phyloP scores from a whole-genome alignment of 2,113 vertebrate genomes.

The Tonatia bakeri region DNA sequence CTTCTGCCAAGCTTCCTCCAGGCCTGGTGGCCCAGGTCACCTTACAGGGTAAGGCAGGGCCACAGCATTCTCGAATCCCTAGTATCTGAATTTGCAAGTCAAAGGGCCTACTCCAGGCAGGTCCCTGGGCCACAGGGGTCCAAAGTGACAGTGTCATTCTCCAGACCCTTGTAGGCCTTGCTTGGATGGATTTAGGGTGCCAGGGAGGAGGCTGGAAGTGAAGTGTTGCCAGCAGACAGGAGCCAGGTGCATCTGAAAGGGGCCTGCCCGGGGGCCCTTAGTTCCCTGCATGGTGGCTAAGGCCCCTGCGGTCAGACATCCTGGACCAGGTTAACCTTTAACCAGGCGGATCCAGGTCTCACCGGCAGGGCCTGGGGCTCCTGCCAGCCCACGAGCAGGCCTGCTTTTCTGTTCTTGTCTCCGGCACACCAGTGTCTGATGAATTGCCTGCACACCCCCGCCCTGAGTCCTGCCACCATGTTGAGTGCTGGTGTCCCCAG shows the following conservation, averaged over 20 bases:
- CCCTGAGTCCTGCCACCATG: conserved; percentile 82
- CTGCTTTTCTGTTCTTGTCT: conserved; percentile 83
- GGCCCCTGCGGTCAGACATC: conserved; percentile 65
- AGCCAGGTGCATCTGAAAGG: conserved; percentile 64
- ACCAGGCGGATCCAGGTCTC: conserved; percentile 46
- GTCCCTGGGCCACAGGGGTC: not conserved
- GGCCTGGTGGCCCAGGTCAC: not conserved
- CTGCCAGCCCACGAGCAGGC: conserved; percentile 31
- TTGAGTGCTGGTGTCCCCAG: conserved; percentile 85
- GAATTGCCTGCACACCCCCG: conserved; percentile 86
- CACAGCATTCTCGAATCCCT: not conserved
- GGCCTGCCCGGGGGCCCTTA: not conserved
- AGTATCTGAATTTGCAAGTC: conserved; percentile 58
- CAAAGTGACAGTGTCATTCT: not conserved
- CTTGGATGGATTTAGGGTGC: not conserved
- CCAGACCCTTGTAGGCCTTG: not conserved
- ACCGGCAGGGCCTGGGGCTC: conserved; percentile 20
- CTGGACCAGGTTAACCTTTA: conserved; percentile 79
- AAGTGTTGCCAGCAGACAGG: not conserved
- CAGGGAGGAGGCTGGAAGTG: not conserved
- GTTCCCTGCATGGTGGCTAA: conserved; percentile 59
- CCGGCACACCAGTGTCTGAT: conserved; percentile 84
- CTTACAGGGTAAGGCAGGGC: not conserved
- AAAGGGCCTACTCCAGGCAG: conserved; percentile 31
- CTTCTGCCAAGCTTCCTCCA: not conserved